Evolutionary conservation across 2,797 vertebrate genomes (phyloP).

Genomic region (Coccyzus lansbergi): DNA sequence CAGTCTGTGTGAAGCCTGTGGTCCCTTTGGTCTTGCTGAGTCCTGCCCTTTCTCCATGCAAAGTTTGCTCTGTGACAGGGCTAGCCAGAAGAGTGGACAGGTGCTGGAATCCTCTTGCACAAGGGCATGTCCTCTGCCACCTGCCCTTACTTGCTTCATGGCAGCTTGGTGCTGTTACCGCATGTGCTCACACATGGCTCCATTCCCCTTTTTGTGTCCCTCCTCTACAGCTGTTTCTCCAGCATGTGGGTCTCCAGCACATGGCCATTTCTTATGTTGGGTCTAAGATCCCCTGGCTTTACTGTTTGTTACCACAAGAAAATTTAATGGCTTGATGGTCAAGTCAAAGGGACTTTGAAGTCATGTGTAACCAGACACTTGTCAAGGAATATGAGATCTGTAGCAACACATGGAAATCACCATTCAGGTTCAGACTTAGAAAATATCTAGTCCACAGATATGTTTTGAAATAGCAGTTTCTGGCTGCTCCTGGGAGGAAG

Average conservation of each 20-base stretch:
- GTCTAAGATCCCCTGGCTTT: neutral
- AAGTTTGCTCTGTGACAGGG: neutral
- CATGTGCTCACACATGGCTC: neutral
- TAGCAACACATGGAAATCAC: neutral
- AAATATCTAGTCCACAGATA: neutral
- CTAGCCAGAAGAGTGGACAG: fast-evolving
- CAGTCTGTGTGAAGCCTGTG: neutral
- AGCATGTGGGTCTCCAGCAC: neutral
- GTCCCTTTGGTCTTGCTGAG: neutral
- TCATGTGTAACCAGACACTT: neutral
- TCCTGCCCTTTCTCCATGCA: neutral
- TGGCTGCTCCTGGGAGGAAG: neutral
- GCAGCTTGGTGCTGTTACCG: neutral
- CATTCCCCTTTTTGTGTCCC: neutral
- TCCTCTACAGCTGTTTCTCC: neutral
- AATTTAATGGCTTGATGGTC: neutral
- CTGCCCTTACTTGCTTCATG: neutral
- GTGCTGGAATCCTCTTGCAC: neutral
- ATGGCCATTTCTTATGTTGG: neutral
- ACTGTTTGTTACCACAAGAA: neutral
- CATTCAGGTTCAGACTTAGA: neutral
- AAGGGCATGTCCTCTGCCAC: neutral
- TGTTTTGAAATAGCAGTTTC: neutral
- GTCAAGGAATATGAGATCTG: neutral
- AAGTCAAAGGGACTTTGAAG: neutral